Percentiles rank a stretch among this genome's conserved stretches.
These are phyloP conservation scores for Capra hircus DNA, from an alignment of 2,113 vertebrate species.

Conservation along the genomic window DNA sequence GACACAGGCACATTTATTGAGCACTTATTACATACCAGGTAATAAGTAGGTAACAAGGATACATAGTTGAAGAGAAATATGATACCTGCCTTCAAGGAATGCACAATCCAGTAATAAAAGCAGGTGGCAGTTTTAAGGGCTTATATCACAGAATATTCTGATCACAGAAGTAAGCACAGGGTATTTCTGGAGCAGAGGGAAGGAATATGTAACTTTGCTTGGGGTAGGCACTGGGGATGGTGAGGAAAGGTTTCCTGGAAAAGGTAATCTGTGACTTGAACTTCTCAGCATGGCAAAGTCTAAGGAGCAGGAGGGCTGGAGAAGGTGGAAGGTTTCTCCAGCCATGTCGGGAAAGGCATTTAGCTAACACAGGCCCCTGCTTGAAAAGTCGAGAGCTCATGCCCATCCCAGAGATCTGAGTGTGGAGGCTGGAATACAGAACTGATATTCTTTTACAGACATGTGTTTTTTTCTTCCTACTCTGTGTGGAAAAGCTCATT, in stretches of 20 bases:
- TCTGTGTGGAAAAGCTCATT: background rate
- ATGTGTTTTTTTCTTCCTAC: background rate
- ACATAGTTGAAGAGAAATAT: background rate
- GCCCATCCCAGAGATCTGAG: background rate
- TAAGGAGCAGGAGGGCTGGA: background rate
- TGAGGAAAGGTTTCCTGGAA: background rate
- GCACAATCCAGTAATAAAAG: background rate
- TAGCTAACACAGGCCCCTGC: background rate
- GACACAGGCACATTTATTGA: background rate
- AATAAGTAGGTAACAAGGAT: background rate
- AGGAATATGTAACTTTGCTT: background rate
- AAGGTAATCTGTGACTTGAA: background rate
- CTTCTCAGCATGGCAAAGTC: background rate
- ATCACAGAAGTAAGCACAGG: background rate
- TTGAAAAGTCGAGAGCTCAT: background rate
- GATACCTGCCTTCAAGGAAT: background rate
- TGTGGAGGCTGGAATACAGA: background rate
- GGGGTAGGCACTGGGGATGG: background rate
- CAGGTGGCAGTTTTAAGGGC: background rate
- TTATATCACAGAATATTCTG: background rate
- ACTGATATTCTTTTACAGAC: background rate
- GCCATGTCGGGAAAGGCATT: background rate
- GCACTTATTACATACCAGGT: background rate
- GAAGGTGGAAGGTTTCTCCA: background rate
- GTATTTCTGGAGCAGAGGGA: background rate